These are phyloP conservation scores for Peromyscus aztecus DNA, from an alignment of 2,797 vertebrate species.

Conservation along the genomic window DNA sequence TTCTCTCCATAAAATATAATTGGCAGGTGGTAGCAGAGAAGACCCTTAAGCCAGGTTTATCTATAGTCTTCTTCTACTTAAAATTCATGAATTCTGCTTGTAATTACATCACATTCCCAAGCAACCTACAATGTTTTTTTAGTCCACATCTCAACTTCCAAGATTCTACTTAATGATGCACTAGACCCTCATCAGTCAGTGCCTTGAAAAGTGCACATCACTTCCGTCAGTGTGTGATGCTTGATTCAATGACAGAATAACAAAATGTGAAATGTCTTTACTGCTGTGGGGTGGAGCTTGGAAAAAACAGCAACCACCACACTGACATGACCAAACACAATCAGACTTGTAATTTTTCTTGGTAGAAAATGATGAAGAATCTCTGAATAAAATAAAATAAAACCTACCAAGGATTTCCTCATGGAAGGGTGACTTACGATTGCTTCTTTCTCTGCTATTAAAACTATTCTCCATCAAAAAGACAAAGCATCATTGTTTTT, in stretches of 20 bases:
- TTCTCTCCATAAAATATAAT: conserved; percentile 58
- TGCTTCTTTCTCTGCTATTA: not conserved
- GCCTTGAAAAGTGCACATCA: not conserved
- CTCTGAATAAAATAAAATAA: not conserved
- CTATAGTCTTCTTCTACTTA: conserved; percentile 50
- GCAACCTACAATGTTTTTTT: not conserved
- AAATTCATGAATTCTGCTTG: conserved; percentile 66
- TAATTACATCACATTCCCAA: conserved; percentile 56
- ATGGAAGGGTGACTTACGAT: not conserved
- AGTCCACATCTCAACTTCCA: not conserved
- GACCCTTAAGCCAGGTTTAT: conserved; percentile 31
- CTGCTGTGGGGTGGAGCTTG: not conserved
- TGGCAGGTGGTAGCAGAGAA: not conserved
- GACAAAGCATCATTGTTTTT: not conserved
- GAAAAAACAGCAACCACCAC: not conserved
- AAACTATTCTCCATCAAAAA: conserved; percentile 18
- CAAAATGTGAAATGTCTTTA: conserved; percentile 13
- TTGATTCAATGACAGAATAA: conserved; percentile 57
- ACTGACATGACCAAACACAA: conserved; percentile 13
- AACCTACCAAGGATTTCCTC: not conserved
- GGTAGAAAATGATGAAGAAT: not conserved
- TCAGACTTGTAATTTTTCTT: conserved; percentile 2
- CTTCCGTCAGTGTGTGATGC: not conserved
- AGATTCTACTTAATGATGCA: conserved; percentile 12
- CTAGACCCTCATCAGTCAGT: not conserved